phyloP scores from a whole-genome alignment of 2,888 invertebrate genomes.

The Brenthis hecate region DNA sequence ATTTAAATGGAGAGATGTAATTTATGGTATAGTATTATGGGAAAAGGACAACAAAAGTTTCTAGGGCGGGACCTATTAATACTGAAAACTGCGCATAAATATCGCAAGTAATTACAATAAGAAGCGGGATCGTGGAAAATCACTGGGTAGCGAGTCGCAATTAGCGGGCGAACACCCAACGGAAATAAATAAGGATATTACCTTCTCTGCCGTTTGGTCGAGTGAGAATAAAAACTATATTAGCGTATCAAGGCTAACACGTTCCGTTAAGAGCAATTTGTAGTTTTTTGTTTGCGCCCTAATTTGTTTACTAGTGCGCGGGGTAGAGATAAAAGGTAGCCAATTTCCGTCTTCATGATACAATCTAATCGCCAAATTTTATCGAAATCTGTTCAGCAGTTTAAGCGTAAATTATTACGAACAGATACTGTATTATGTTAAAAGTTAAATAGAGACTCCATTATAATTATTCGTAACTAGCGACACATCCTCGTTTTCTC shows the following conservation, averaged over 20 bases:
- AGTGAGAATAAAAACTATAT: conserved; percentile 64
- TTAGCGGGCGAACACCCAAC: conserved; percentile 76
- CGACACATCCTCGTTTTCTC: too few relatives aligned
- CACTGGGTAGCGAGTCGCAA: conserved; percentile 72
- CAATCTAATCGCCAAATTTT: too few relatives aligned
- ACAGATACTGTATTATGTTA: too few relatives aligned
- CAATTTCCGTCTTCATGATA: too few relatives aligned
- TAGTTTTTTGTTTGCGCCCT: conserved; percentile 21
- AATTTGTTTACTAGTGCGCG: background rate
- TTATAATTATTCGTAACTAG: too few relatives aligned
- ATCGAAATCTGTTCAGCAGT: too few relatives aligned
- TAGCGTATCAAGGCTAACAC: conserved; percentile 51
- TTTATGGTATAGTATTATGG: conserved; percentile 38
- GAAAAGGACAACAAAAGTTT: conserved; percentile 40
- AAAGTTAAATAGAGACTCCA: too few relatives aligned
- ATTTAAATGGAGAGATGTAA: conserved; percentile 33
- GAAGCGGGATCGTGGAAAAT: conserved; percentile 70
- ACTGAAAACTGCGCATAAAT: conserved; percentile 48
- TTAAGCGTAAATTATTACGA: too few relatives aligned
- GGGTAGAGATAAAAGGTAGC: too few relatives aligned
- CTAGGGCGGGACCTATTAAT: conserved; percentile 41
- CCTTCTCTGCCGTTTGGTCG: conserved; percentile 55
- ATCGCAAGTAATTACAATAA: conserved; percentile 48
- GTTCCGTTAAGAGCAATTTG: conserved; percentile 36
- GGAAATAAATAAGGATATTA: conserved; percentile 80